Evolutionary conservation across 1,140 invertebrate genomes (phyloP).

Genomic region (Pseudomyrmex gracilis): DNA sequence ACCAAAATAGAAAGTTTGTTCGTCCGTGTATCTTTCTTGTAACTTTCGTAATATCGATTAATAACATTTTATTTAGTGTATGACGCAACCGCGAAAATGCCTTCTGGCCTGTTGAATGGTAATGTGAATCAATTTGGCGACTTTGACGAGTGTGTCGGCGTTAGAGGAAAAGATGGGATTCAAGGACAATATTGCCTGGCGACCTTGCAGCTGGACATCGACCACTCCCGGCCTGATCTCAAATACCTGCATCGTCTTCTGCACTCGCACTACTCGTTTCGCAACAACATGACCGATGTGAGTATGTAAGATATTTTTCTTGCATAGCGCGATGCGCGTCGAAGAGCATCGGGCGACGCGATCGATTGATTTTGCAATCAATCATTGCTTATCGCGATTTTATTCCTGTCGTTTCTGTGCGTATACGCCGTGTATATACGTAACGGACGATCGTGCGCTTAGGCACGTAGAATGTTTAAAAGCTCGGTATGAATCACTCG

Average conservation of each 20-base stretch:
- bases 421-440: background rate
- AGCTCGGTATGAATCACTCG: background rate
- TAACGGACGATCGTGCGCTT: background rate
- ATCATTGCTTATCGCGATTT: background rate
- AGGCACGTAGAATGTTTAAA: conserved; percentile 27
- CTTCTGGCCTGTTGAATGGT: conserved; percentile 88
- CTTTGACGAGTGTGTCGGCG: conserved; percentile 87
- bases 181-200: conserved; percentile 88
- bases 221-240: conserved; percentile 84
- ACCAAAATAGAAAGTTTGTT: background rate
- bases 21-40: background rate
- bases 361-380: conserved; percentile 44
- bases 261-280: conserved; percentile 88
- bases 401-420: conserved; percentile 24
- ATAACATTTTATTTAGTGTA: conserved; percentile 84
- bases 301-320: conserved; percentile 80
- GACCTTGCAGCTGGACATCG: conserved; percentile 86
- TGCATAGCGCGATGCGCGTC: background rate
- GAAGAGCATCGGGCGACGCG: background rate
- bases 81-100: conserved; percentile 87
- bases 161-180: conserved; percentile 82
- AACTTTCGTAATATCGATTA: conserved; percentile 13
- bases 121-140: conserved; percentile 89
- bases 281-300: conserved; percentile 88
- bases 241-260: conserved; percentile 86